These are phyloP conservation scores for Yasuhikotakia modesta DNA, from an alignment of 2,797 vertebrate genomes.

Conservation along the genomic window DNA sequence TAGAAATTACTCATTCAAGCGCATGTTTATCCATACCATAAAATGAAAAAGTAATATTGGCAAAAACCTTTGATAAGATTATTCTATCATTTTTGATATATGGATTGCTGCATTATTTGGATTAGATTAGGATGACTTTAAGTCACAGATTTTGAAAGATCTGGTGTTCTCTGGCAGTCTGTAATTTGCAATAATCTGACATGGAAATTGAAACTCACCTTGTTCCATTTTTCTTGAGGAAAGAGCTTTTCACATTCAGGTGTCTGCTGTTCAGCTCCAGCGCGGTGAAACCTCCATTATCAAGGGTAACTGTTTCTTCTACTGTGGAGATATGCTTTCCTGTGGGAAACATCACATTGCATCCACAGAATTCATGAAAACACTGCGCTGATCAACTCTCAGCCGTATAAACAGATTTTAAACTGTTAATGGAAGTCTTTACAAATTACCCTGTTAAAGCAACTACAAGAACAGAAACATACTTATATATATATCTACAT, in stretches of 20 bases:
- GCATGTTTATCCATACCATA: not conserved
- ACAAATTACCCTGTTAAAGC: not conserved
- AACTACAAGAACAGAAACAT: not conserved
- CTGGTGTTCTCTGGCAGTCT: not conserved
- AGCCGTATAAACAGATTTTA: not conserved
- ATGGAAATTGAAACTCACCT: slow-evolving; percentile 71
- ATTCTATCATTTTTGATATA: not conserved
- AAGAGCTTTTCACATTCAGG: slow-evolving; percentile 89
- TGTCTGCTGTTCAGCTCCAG: slow-evolving; percentile 93
- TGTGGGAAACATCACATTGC: slow-evolving; percentile 61
- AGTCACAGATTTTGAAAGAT: not conserved
- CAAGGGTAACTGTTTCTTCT: slow-evolving; percentile 89
- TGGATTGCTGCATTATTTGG: not conserved
- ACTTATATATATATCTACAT: no score
- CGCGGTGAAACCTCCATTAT: slow-evolving; percentile 92
- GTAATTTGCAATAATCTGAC: not conserved
- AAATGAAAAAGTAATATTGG: not conserved
- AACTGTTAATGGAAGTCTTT: not conserved
- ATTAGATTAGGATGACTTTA: not conserved
- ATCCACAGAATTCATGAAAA: slow-evolving; percentile 16
- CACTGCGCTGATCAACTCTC: not conserved
- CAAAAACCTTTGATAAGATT: no score
- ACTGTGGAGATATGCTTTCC: slow-evolving; percentile 84
- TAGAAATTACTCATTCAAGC: no score
- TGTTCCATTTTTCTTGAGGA: slow-evolving; percentile 92